Evolutionary conservation across 2,113 vertebrate genomes (phyloP).

Genomic region (Rhagologus leucostigma): DNA sequence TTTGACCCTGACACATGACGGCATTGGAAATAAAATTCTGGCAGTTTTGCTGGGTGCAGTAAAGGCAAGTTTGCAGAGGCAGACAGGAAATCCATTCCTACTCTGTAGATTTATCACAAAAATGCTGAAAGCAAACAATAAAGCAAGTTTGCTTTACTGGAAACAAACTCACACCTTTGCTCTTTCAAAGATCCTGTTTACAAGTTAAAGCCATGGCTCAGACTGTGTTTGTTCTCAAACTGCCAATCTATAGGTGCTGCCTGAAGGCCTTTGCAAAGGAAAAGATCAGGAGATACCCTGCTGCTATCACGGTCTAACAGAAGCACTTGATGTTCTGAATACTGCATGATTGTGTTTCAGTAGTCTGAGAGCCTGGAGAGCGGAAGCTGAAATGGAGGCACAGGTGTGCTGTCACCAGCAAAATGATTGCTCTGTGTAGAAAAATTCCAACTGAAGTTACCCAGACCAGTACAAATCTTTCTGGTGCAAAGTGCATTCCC

Average conservation of each 20-base stretch:
- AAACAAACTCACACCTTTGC: slow-evolving; percentile 63
- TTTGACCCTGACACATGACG: not conserved
- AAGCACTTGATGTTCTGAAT: not conserved
- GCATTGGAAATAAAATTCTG: not conserved
- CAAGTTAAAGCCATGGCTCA: slow-evolving; percentile 60
- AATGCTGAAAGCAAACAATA: slow-evolving; percentile 65
- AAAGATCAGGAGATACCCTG: not conserved
- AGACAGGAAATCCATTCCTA: slow-evolving; percentile 62
- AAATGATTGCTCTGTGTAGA: not conserved
- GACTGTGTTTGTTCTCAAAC: slow-evolving; percentile 5
- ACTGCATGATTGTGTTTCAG: not conserved
- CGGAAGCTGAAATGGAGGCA: not conserved
- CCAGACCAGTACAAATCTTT: not conserved
- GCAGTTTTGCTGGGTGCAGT: not conserved
- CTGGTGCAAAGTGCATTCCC: not conserved
- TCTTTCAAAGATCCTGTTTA: slow-evolving; percentile 69
- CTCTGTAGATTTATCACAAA: slow-evolving; percentile 50
- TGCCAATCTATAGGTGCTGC: slow-evolving; percentile 21
- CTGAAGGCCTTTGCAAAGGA: not conserved
- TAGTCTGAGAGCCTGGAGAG: not conserved
- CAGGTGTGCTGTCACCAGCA: not conserved
- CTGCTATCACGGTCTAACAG: slow-evolving; percentile 9
- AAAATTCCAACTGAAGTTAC: not conserved
- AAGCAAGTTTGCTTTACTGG: slow-evolving; percentile 64
- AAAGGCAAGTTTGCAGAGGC: not conserved